Percentiles rank a stretch among this genome's conserved stretches.
These are phyloP conservation scores for Acronicta alni DNA, from an alignment of 2,888 invertebrate species.

Conservation along the genomic window DNA sequence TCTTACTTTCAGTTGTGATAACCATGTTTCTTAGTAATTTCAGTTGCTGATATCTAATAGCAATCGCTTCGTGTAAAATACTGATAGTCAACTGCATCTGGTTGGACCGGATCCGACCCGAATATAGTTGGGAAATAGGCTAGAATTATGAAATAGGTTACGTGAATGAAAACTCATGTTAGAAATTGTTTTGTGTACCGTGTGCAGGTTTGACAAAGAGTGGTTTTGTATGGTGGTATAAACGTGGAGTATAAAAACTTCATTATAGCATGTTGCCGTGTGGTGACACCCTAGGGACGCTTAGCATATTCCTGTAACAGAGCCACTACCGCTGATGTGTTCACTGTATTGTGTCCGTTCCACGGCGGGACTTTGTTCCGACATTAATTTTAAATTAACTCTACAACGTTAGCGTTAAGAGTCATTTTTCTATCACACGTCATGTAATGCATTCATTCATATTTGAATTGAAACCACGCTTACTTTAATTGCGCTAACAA, in stretches of 20 bases:
- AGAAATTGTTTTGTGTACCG: slow-evolving; percentile 45
- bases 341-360: slow-evolving; percentile 55
- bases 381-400: slow-evolving; percentile 53
- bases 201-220: slow-evolving; percentile 32
- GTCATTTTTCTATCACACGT: slow-evolving; percentile 41
- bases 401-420: slow-evolving; percentile 41
- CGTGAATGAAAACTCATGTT: slow-evolving; percentile 42
- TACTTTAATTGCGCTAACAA: slow-evolving; percentile 56
- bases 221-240: slow-evolving; percentile 48
- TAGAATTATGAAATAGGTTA: slow-evolving; percentile 20
- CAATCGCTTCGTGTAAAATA: too few species aligned
- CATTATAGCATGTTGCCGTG: slow-evolving; percentile 56
- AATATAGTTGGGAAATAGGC: too few species aligned
- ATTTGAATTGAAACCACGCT: slow-evolving; percentile 55
- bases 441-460: slow-evolving; percentile 52
- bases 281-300: slow-evolving; percentile 64
- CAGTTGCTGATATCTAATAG: too few species aligned
- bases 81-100: too few species aligned
- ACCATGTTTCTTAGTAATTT: too few species aligned
- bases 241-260: slow-evolving; percentile 59
- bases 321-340: slow-evolving; percentile 51
- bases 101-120: too few species aligned
- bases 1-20: too few species aligned
- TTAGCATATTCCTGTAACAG: slow-evolving; percentile 60
- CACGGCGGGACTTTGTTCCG: slow-evolving; percentile 39